These are phyloP conservation scores for Cyphomyrus plagiostoma DNA, from an alignment of 2,113 vertebrate genomes.

Conservation along the genomic window DNA sequence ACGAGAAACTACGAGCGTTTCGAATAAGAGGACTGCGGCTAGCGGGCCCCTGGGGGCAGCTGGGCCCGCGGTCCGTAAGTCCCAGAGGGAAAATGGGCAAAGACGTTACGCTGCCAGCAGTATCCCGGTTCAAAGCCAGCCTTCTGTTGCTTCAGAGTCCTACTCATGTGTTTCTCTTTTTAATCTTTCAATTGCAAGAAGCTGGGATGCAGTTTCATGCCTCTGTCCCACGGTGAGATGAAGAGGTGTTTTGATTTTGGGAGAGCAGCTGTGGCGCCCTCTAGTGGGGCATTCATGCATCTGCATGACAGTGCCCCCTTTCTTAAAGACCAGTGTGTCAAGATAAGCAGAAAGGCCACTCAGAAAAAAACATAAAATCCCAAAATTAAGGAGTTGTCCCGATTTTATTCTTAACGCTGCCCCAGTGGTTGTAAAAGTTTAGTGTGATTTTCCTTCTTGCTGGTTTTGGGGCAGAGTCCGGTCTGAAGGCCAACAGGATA, in stretches of 20 bases:
- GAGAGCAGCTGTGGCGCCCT: not conserved
- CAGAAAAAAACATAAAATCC: not conserved
- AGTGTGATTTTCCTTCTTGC: not conserved
- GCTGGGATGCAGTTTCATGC: not conserved
- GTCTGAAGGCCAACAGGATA: not conserved
- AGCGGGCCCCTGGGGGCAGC: conserved; percentile 9
- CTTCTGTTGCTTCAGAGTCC: not conserved
- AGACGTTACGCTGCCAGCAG: conserved; percentile 43
- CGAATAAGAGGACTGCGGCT: conserved; percentile 64
- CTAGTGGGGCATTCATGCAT: not conserved
- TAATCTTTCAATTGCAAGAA: not conserved
- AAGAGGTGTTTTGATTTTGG: not conserved
- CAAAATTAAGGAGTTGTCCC: not conserved
- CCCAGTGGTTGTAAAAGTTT: not conserved
- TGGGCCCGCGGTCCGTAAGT: conserved; percentile 20
- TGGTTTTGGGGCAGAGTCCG: not conserved
- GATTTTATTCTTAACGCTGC: not conserved
- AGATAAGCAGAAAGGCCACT: not conserved
- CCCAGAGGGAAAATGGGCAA: conserved; percentile 30
- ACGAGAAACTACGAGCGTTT: conserved; percentile 93
- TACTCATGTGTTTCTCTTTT: not conserved
- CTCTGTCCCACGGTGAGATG: not conserved
- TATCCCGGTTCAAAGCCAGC: conserved; percentile 31
- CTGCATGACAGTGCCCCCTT: not conserved
- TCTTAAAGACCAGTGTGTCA: not conserved